Evolutionary conservation across 2,113 vertebrate genomes (phyloP), one percentile per base, ranked within the genome.

Genomic region (Athene noctua): DNA sequence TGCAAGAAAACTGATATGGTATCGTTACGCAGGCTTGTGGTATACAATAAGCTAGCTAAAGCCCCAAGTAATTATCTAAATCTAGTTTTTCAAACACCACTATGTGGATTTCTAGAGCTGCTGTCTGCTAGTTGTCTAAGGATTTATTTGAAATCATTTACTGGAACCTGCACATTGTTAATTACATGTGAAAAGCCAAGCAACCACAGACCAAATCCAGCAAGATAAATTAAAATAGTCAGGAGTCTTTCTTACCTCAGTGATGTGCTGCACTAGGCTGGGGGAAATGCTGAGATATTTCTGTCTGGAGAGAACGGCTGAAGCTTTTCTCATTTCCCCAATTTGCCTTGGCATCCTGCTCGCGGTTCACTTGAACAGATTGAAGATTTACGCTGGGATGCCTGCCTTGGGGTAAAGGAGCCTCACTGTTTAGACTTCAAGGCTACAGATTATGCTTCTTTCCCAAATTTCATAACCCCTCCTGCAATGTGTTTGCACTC

Each of bases 131-230:
- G 20, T 51, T 3, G 14, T 49, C 32, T 22, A 49, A 77, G 27
- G 25, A 47, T 81, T 92, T 82, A 40, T 87, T 86, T 95, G 57
- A 72, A 78, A 30, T 78, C 22, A 13, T 25, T 90, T 92, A 58
- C 72, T 79, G 32, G 42, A 94, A 86, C 22, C 18, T 94, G 52
- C 16, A n/a, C 4, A 0, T 80, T 71, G 63, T 42, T 89, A 91
- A 72, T 75, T 71, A 34, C 20, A n/a, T 34, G 40, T 91, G 40
- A 75, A 78, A 82, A 82, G 55, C 47, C 46, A 46, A 80, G 52
- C 52, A 92, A 47, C 20, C 36, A 40, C 0, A 0, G 68, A 34
- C 47, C 0, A 3, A 65, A 63, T 74, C 55, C 77, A 84, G 80
- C 8, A 70, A 61, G 71, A 52, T 4, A 47, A 52, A 65, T 34